Conservation (phyloP, 2,797 vertebrate species). For the Enteromius mattozi region DNA sequence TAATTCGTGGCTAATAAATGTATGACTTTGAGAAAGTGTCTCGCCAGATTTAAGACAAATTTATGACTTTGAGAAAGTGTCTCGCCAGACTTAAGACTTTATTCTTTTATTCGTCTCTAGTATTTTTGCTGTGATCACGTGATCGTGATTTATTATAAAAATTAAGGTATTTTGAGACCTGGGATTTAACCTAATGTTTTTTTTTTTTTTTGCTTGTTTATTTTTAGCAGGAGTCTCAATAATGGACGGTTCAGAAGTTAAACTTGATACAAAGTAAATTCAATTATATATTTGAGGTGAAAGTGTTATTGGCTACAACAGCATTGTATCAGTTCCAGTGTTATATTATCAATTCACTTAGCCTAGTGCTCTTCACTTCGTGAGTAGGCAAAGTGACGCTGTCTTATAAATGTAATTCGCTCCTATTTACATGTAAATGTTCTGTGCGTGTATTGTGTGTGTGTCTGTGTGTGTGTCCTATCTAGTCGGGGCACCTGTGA, state of each 20-base stretch:
- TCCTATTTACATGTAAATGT: neutral
- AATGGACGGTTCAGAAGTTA: too few relatives aligned
- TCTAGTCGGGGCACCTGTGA: slow-evolving; percentile 27
- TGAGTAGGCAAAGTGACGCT: neutral
- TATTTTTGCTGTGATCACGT: neutral
- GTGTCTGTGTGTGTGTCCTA: neutral
- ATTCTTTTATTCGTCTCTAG: neutral
- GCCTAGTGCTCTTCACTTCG: neutral
- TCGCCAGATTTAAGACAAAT: neutral
- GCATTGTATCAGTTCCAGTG: neutral
- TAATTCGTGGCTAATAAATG: neutral
- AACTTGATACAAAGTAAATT: neutral
- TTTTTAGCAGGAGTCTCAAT: neutral
- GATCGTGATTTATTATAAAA: neutral
- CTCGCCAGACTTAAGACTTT: neutral
- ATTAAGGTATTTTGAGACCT: neutral
- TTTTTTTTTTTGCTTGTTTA: neutral
- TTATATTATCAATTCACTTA: neutral
- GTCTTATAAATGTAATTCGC: neutral
- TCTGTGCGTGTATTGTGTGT: neutral
- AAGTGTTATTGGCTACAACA: neutral
- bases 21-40: too few relatives aligned
- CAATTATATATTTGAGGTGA: neutral
- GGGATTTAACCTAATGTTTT: neutral
- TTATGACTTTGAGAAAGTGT: too few relatives aligned